Conservation (phyloP, 2,113 vertebrate species). For the Protobothrops flavoviridis region DNA sequence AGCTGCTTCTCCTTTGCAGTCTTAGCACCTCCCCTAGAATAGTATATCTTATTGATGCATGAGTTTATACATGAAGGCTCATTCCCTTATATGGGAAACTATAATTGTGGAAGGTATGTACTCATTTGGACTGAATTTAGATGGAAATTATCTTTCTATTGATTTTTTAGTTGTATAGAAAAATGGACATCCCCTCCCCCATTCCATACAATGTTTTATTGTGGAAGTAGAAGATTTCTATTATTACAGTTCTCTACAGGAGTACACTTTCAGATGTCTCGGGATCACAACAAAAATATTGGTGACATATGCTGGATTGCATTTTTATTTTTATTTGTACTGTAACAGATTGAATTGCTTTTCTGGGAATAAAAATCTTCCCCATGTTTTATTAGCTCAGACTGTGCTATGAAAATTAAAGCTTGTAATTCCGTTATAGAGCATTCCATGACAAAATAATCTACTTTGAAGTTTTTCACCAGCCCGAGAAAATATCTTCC, state of each 20-base stretch:
- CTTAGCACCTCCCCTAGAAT: not conserved
- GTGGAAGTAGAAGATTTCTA: conserved; percentile 13
- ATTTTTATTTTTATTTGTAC: not conserved
- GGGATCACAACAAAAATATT: not conserved
- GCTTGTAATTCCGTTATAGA: not conserved
- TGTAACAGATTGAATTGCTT: not conserved
- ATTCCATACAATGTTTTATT: conserved; percentile 8
- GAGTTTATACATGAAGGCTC: not conserved
- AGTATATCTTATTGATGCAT: not conserved
- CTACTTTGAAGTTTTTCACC: not conserved
- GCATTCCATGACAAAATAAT: not conserved
- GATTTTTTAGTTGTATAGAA: conserved; percentile 50
- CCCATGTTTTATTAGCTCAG: not conserved
- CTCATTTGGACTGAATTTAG: not conserved
- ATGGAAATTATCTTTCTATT: conserved; percentile 35
- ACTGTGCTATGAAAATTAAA: not conserved
- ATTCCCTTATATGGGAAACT: conserved; percentile 21
- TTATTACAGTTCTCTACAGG: not conserved
- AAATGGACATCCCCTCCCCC: conserved; percentile 24
- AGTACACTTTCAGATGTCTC: not conserved
- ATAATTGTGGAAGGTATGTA: conserved; percentile 35
- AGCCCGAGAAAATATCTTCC: not conserved
- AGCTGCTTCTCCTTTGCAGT: not conserved
- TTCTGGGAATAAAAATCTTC: not conserved
- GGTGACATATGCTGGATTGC: not conserved